Evolutionary conservation across 1,140 invertebrate species (phyloP).

Genomic region (Bombyx mori): DNA sequence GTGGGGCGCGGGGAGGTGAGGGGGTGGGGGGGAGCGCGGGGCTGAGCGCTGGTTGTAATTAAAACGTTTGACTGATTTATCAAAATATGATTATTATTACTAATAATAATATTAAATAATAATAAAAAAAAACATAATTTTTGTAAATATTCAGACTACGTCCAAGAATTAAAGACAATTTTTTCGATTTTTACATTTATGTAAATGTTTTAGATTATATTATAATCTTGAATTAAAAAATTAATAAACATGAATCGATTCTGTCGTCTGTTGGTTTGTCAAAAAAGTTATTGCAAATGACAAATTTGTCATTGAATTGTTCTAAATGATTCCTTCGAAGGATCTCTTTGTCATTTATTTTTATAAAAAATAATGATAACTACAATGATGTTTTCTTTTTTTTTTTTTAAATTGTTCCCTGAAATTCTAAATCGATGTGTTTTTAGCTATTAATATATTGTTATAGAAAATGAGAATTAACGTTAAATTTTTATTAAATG

Average conservation of each 20-base stretch:
- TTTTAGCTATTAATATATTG: neutral
- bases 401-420: neutral
- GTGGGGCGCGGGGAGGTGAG: too few species aligned
- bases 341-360: conserved; percentile 60
- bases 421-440: conserved; percentile 1
- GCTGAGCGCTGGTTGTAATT: conserved; percentile 33
- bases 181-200: neutral
- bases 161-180: too few species aligned
- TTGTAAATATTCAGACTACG: too few species aligned
- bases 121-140: too few species aligned
- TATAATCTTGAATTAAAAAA: neutral
- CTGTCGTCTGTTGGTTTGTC: conserved; percentile 1
- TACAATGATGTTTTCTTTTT: conserved; percentile 14
- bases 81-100: conserved; percentile 16
- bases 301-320: conserved; percentile 7
- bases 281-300: conserved; percentile 8
- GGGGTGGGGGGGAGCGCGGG: neutral
- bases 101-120: too few species aligned
- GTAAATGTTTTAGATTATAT: neutral
- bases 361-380: conserved; percentile 37
- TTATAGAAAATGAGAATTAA: conserved; percentile 3
- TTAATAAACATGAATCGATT: neutral
- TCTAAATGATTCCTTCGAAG: conserved; percentile 47
- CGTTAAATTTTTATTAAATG: neutral
- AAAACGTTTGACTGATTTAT: conserved; percentile 53